Evolutionary conservation across 2,888 invertebrate species (phyloP), one percentile per base, ranked within the genome.

Genomic region (Spilarctia lutea): DNA sequence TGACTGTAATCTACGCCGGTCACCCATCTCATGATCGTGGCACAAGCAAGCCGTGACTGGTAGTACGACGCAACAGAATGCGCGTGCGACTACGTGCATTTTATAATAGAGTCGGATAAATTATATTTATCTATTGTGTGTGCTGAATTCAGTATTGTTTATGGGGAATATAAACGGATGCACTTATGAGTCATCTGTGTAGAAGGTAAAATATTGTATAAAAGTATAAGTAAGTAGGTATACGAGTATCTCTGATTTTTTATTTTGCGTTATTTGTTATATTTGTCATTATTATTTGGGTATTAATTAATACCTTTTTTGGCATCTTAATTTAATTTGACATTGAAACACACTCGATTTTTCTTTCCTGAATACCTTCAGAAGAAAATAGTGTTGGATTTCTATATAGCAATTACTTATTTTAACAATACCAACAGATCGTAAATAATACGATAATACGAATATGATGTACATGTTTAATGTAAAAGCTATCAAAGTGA

Each of bases 121-220:
- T 48, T 20, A 4, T 48, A 4, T 20, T 6, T 48, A 48, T 48
- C 20, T 20, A 48, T 20, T 48, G 20, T 48, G 6, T 48, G 6
- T 48, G 48, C 20, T 45, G 2, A 20, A 48, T 18, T 48, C 7
- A 48, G 48, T 48, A 48, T 48, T 20, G 20, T 20, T 48, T 48
- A 20, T 20, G 20, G 20, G 20, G 20, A 18, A 48, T 48, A 48
- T 3, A 48, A 48, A 48, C 6, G 18, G 35, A 48, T 48, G 18
- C 7, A 7, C 6, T 20, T 48, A 48, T 48, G 20, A 48, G 48
- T 48, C 20, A 16, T 45, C 16, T 70, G 72, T 63, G 27, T 70
- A 82, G 11, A 78, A 71, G 72, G 74, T 77, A 75, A 63, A 76
- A 82, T 75, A 79, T 79, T 70, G 71, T 79, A 74, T n/a, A n/a